Percentiles rank a stretch among this genome's conserved stretches.
Conservation (phyloP, 2,113 vertebrate genomes). For the Bambusicola thoracicus region DNA sequence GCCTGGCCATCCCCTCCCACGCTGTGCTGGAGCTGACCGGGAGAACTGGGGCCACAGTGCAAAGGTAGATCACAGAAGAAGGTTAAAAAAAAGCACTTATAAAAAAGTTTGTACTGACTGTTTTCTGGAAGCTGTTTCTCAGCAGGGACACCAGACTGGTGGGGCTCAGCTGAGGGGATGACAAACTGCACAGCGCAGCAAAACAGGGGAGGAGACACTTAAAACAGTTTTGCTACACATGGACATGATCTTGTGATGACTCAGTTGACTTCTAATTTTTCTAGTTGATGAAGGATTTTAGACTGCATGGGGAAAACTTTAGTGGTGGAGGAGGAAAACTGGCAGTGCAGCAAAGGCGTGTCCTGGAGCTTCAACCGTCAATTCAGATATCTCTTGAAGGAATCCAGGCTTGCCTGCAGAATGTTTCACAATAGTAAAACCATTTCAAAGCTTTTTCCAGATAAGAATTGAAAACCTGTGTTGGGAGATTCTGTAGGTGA, state of each 20-base stretch:
- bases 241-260: neutral
- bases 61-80: neutral
- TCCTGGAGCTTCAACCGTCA: neutral
- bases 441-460: neutral
- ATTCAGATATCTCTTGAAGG: neutral
- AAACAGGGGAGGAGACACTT: neutral
- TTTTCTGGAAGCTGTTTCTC: neutral
- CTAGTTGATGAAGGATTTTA: neutral
- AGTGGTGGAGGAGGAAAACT: neutral
- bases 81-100: neutral
- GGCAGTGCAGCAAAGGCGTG: neutral
- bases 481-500: neutral
- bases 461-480: neutral
- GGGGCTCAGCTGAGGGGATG: neutral
- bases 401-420: constrained; percentile 9
- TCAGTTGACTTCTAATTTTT: neutral
- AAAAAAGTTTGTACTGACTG: neutral
- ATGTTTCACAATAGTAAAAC: constrained; percentile 25
- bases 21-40: neutral
- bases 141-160: neutral
- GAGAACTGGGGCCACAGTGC: neutral
- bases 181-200: neutral
- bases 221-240: neutral
- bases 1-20: fast-evolving
- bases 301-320: neutral